These are phyloP conservation scores for Aplodontia rufa DNA, from an alignment of 2,113 vertebrate genomes.

Conservation along the genomic window DNA sequence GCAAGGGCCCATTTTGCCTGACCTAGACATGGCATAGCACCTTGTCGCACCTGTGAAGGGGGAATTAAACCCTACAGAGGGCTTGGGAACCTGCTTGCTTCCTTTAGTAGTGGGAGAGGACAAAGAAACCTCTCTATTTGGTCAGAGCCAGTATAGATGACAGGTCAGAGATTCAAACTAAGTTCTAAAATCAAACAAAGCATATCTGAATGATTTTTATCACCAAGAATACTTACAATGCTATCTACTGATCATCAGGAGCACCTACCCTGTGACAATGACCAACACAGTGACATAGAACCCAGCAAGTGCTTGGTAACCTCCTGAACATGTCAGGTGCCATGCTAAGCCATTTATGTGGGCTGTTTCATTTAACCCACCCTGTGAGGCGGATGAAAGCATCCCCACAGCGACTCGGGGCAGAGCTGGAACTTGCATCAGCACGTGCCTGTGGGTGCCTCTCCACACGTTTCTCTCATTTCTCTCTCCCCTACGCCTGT, in stretches of 20 bases:
- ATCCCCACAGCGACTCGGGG: background rate
- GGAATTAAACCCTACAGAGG: background rate
- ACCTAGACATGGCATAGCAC: background rate
- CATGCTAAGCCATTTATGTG: background rate
- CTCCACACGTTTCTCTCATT: no score
- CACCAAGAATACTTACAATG: background rate
- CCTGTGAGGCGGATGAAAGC: background rate
- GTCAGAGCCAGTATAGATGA: background rate
- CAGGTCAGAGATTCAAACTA: background rate
- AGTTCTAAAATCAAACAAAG: background rate
- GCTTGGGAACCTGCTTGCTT: background rate
- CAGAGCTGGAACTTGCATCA: background rate
- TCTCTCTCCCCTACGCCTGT: background rate
- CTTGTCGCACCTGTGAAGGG: background rate
- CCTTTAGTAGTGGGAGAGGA: background rate
- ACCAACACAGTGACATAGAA: background rate
- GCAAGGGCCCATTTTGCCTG: background rate
- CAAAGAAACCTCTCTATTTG: background rate
- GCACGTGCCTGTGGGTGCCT: background rate
- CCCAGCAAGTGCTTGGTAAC: background rate
- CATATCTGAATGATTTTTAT: background rate
- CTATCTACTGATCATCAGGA: no score
- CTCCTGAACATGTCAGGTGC: accelerated
- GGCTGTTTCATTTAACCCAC: no score
- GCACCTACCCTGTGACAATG: accelerated